phyloP scores from a whole-genome alignment of 2,888 invertebrate genomes.

The Andrena praecox region DNA sequence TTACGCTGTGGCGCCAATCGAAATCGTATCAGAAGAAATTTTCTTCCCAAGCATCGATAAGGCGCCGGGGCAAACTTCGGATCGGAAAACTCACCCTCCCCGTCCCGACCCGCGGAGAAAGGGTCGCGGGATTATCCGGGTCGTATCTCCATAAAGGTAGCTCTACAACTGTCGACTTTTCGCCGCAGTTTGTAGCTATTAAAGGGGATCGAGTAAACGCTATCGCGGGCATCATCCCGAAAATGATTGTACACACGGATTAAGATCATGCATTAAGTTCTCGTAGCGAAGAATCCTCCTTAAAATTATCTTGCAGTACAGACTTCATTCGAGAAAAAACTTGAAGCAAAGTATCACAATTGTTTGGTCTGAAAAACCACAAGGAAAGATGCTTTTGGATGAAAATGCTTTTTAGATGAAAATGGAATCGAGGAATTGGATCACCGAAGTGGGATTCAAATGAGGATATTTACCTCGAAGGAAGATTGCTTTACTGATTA shows the following conservation, averaged over 20 bases:
- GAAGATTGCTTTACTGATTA: no score
- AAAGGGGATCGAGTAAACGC: constrained; percentile 53
- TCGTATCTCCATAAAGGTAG: constrained; percentile 69
- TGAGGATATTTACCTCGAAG: no score
- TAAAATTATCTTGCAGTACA: neutral
- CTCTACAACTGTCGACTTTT: constrained; percentile 57
- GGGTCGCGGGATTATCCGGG: constrained; percentile 67
- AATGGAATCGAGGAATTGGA: no score
- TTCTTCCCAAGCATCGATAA: constrained; percentile 50
- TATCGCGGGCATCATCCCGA: neutral
- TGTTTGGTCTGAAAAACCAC: neutral
- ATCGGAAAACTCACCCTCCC: constrained; percentile 39
- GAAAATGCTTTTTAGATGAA: neutral
- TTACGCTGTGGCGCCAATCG: neutral
- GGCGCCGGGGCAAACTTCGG: constrained; percentile 33
- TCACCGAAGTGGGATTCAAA: no score
- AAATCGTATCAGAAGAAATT: constrained; percentile 30
- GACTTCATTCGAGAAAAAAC: neutral
- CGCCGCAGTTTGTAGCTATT: constrained; percentile 54
- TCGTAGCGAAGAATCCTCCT: neutral
- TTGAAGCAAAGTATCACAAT: neutral
- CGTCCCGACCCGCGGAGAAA: constrained; percentile 18
- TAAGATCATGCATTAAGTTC: constrained; percentile 9
- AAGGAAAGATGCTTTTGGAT: neutral
- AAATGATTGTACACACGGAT: constrained; percentile 9